Evolutionary conservation across 2,797 vertebrate genomes (phyloP).

Genomic region (Peromyscus attwateri): DNA sequence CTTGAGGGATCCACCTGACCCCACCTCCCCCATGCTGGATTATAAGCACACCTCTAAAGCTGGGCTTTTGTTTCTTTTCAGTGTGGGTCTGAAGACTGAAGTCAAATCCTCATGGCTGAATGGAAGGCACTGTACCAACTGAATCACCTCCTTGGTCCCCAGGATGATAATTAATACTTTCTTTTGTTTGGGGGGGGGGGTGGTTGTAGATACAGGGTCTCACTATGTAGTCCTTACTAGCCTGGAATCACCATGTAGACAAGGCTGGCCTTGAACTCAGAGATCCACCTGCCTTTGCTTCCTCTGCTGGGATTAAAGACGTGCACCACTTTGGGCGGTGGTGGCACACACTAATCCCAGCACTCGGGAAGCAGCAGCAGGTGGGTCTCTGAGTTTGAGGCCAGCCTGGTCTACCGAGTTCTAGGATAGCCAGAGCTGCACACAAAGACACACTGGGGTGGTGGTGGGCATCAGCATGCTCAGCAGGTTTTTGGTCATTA

Average conservation of each 20-base stretch:
- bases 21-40: neutral
- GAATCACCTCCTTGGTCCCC: too few species aligned
- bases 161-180: conserved; percentile 39
- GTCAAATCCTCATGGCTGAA: neutral
- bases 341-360: neutral
- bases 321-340: too few species aligned
- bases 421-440: neutral
- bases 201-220: neutral
- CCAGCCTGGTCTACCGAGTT: neutral
- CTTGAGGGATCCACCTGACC: neutral
- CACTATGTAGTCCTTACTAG: neutral
- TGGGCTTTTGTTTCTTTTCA: neutral
- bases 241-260: too few species aligned
- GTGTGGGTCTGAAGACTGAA: neutral
- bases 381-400: neutral
- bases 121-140: neutral
- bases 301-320: neutral
- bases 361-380: neutral
- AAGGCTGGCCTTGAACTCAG: too few species aligned
- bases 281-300: neutral
- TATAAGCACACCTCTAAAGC: neutral
- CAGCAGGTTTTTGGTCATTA: neutral
- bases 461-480: neutral
- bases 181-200: too few species aligned
- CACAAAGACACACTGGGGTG: neutral